phyloP scores from a whole-genome alignment of 53 echinoderm and acorn worm species.

The Stichopus horrens region DNA sequence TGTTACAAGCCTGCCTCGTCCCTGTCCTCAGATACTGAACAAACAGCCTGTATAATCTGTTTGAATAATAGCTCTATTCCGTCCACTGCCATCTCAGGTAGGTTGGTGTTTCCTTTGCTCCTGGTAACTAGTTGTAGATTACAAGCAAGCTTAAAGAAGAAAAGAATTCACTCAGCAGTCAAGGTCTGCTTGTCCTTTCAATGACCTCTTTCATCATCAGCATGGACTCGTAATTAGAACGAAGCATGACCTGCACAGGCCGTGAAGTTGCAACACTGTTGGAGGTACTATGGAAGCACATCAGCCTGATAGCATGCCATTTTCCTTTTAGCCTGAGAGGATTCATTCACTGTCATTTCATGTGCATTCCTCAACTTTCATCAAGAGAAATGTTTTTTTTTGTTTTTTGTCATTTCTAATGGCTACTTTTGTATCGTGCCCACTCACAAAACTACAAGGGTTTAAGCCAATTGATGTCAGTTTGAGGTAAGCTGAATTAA shows the following conservation, averaged over 20 bases:
- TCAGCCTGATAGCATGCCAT: background rate
- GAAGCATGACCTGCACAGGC: background rate
- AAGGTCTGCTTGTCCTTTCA: conserved; percentile 27
- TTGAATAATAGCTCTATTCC: background rate
- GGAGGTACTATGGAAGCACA: background rate
- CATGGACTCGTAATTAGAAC: conserved; percentile 23
- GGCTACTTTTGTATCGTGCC: too few species aligned
- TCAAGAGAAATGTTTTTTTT: background rate
- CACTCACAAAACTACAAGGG: too few species aligned
- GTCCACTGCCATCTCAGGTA: background rate
- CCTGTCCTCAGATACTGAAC: too few species aligned
- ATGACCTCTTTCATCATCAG: conserved; percentile 14
- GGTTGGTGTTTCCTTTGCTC: background rate
- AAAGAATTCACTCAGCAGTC: background rate
- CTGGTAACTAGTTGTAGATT: background rate
- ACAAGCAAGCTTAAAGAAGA: background rate
- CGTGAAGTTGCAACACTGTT: conserved; percentile 16
- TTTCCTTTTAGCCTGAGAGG: background rate
- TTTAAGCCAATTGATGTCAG: too few species aligned
- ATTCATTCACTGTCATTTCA: background rate
- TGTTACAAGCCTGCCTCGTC: too few species aligned
- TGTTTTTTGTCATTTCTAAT: too few species aligned
- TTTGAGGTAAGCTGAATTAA: too few species aligned
- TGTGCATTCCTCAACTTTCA: background rate
- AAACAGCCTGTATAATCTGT: too few species aligned